A percentile compares a stretch with the other conserved stretches of the same genome.
Conservation (phyloP, 30 jellyfish, hydroid and myxozoan genomes). For the Pseudorhiza aurosa region DNA sequence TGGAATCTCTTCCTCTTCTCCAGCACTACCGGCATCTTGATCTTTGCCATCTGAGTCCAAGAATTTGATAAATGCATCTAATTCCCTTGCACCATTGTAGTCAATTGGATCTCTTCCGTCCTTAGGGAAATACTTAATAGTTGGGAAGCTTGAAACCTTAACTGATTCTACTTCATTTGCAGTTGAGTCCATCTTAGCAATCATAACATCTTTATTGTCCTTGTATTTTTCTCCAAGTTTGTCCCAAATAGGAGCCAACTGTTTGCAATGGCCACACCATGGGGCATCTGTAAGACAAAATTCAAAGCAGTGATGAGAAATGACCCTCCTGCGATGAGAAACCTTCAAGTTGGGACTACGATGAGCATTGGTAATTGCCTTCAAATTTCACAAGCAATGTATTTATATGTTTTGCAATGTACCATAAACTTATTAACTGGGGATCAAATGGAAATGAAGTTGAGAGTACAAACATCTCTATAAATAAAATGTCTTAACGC, state of each 20-base stretch:
- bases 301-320: too few species aligned
- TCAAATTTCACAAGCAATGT: too few species aligned
- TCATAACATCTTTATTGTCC: slow-evolving; percentile 83
- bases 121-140: slow-evolving; percentile 90
- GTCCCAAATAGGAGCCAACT: slow-evolving; percentile 98
- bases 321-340: too few species aligned
- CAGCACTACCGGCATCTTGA: slow-evolving; percentile 45
- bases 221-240: slow-evolving; percentile 92
- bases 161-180: slow-evolving; percentile 97
- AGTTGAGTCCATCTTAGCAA: slow-evolving; percentile 99
- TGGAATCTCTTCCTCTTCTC: slow-evolving; percentile 71
- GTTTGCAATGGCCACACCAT: slow-evolving; percentile 99
- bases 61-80: slow-evolving; percentile 89
- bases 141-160: slow-evolving; percentile 97
- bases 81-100: slow-evolving; percentile 98
- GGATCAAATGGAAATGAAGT: too few species aligned
- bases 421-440: too few species aligned
- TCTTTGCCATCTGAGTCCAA: slow-evolving; percentile 97
- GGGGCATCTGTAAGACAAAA: slow-evolving; percentile 95
- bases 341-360: too few species aligned
- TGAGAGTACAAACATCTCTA: too few species aligned
- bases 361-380: too few species aligned
- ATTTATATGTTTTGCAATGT: too few species aligned
- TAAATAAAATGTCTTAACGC: too few species aligned
- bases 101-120: slow-evolving; percentile 90